phyloP scores from a whole-genome alignment of 2,888 invertebrate species.

The Linnaemya tessellans region DNA sequence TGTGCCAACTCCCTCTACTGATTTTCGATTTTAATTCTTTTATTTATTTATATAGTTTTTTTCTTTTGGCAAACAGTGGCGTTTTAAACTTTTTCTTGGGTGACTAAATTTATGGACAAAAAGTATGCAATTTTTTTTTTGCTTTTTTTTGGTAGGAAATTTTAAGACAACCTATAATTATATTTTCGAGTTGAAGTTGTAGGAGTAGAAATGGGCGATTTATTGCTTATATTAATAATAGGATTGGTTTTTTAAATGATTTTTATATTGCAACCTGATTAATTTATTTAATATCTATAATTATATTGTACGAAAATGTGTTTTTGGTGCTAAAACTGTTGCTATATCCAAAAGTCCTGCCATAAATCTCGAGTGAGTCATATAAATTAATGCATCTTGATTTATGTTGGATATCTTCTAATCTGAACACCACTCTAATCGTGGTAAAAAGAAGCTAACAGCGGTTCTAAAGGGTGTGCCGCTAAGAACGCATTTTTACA shows the following conservation, averaged over 20 bases:
- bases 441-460: too few species aligned
- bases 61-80: slow-evolving; percentile 66
- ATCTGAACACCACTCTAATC: too few species aligned
- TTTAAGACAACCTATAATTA: slow-evolving; percentile 59
- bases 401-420: too few species aligned
- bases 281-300: slow-evolving; percentile 35
- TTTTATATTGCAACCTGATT: background rate
- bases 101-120: slow-evolving; percentile 62
- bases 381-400: background rate
- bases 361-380: background rate
- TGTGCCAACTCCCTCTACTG: slow-evolving; percentile 68
- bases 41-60: background rate
- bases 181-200: background rate
- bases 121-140: slow-evolving; percentile 11
- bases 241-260: background rate
- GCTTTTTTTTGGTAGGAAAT: slow-evolving; percentile 34
- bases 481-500: too few species aligned
- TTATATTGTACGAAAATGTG: slow-evolving; percentile 26
- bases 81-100: slow-evolving; percentile 52
- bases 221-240: background rate
- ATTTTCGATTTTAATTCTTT: slow-evolving; percentile 50
- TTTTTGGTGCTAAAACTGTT: background rate
- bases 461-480: too few species aligned
- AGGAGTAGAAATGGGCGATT: background rate
- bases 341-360: background rate